Evolutionary conservation across 2,113 vertebrate genomes (phyloP), one percentile per base, ranked within the genome.

Genomic region (Capricornis sumatraensis): DNA sequence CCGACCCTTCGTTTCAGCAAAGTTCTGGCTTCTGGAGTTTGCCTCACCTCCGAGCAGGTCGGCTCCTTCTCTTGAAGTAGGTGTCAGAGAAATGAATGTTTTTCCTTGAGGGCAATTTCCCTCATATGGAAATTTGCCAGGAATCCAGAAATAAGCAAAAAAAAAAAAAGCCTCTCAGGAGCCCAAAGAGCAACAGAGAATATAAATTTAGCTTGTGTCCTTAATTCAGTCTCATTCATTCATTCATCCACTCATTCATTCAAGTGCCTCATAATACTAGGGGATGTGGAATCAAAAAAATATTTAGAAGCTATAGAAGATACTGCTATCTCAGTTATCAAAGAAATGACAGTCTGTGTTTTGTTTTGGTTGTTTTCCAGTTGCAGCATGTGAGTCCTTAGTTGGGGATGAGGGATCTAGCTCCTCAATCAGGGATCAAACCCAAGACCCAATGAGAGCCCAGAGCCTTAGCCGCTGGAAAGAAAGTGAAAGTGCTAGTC

Each of bases 71-170:
- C 94, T 79, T 9, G 1, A 19, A 36, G 45, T 17, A 85, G 76
- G 67, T 96, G 87, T 96, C 96, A 82, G 87, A 21, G 82, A 83
- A 91, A 97, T n/a, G 45, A 94, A 86, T 83, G 76, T 85, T 88
- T 87, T 88, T 94, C 78, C 91, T 93, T 21, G 17, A 67, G 84
- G 64, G 81, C 57, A 86, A 64, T 81, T 95, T 95, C 87, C 47
- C 27, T 87, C 23, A 25, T 7, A 8, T 21, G 85, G 85, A 96
- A 86, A 82, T 91, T 82, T 82, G 84, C 67, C 91, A 97, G 81
- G 82, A 96, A 89, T 67, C 50, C 47, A 94, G 92, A 96, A 87
- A 81, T 71, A 95, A 96, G 55, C 36, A 40, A 67, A 84, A 58
- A 62, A 62, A 30, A 74, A 47, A 53, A 47, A 60, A 19, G 19